Percentiles rank a stretch among this genome's conserved stretches.
phyloP scores from a whole-genome alignment of 2,797 vertebrate genomes.

The Sebastolobus altivelis region DNA sequence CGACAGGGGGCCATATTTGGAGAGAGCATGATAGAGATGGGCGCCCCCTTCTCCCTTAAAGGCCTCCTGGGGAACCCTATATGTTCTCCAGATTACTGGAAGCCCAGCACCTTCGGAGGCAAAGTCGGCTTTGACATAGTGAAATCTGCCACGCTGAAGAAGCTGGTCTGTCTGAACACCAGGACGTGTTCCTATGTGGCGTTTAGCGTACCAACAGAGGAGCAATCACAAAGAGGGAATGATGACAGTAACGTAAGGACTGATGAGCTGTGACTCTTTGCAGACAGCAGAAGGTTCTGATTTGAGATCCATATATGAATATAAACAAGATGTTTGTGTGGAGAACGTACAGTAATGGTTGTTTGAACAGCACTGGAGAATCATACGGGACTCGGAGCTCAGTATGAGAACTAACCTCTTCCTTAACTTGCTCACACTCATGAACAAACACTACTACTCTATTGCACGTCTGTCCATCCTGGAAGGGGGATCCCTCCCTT shows the following conservation, averaged over 20 bases:
- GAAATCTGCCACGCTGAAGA: slow-evolving; percentile 91
- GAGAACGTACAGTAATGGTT: slow-evolving; percentile 12
- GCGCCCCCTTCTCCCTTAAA: slow-evolving; percentile 98
- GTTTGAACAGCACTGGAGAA: slow-evolving; percentile 35
- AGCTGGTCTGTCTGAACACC: slow-evolving; percentile 92
- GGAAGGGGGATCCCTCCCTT: too few species aligned
- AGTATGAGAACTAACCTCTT: slow-evolving; percentile 5
- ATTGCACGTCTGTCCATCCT: too few species aligned
- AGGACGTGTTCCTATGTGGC: slow-evolving; percentile 92
- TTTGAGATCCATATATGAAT: slow-evolving; percentile 17
- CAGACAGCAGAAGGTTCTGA: not conserved
- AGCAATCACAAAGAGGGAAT: slow-evolving; percentile 16
- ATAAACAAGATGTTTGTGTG: slow-evolving; percentile 7
- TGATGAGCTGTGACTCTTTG: slow-evolving; percentile 73
- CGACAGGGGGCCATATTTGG: slow-evolving; percentile 90
- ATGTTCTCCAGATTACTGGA: slow-evolving; percentile 98
- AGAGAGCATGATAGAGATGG: slow-evolving; percentile 98
- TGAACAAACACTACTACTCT: not conserved
- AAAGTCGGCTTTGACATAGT: slow-evolving; percentile 91
- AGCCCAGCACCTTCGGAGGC: slow-evolving; percentile 96
- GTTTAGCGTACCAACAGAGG: slow-evolving; percentile 83
- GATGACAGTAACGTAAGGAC: slow-evolving; percentile 18
- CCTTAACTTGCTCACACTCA: not conserved
- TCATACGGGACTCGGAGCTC: slow-evolving; percentile 14
- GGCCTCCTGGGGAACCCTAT: slow-evolving; percentile 97